These are phyloP conservation scores for Holotrichia oblita DNA, from an alignment of 1,140 invertebrate genomes.

Conservation along the genomic window DNA sequence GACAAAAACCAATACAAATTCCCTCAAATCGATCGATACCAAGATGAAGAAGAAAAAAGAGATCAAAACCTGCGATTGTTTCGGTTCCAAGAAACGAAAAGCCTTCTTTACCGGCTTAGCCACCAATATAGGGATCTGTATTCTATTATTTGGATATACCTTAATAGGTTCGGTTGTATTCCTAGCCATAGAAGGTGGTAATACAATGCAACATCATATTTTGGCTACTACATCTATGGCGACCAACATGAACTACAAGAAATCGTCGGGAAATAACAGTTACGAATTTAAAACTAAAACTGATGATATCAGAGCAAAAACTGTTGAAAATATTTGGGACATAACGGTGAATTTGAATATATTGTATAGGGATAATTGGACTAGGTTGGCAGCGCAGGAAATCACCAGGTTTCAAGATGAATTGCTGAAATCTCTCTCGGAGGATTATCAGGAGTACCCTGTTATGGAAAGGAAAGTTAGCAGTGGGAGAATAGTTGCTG, in stretches of 20 bases:
- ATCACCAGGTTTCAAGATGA: constrained; percentile 90
- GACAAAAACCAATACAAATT: constrained; percentile 58
- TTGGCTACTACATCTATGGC: constrained; percentile 56
- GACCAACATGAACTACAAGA: constrained; percentile 47
- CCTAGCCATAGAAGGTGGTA: constrained; percentile 84
- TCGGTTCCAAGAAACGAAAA: constrained; percentile 67
- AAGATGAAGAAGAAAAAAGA: constrained; percentile 54
- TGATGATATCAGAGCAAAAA: constrained; percentile 74
- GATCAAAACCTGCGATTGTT: constrained; percentile 70
- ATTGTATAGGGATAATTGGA: constrained; percentile 95
- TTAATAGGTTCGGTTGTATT: constrained; percentile 93
- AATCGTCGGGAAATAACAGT: constrained; percentile 52
- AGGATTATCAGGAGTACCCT: constrained; percentile 68
- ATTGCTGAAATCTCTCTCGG: constrained; percentile 79
- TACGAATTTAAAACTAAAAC: constrained; percentile 60
- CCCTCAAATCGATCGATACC: constrained; percentile 59
- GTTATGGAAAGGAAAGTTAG: constrained; percentile 61
- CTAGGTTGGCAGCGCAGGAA: constrained; percentile 83
- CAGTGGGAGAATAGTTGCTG: constrained; percentile 60
- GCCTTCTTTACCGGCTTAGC: constrained; percentile 76
- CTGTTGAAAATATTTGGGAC: constrained; percentile 92
- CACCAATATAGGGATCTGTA: constrained; percentile 89
- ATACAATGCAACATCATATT: constrained; percentile 67
- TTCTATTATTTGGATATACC: constrained; percentile 88
- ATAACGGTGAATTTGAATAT: constrained; percentile 94